phyloP scores from a whole-genome alignment of 2,113 vertebrate genomes.

The Spilogale gracilis region DNA sequence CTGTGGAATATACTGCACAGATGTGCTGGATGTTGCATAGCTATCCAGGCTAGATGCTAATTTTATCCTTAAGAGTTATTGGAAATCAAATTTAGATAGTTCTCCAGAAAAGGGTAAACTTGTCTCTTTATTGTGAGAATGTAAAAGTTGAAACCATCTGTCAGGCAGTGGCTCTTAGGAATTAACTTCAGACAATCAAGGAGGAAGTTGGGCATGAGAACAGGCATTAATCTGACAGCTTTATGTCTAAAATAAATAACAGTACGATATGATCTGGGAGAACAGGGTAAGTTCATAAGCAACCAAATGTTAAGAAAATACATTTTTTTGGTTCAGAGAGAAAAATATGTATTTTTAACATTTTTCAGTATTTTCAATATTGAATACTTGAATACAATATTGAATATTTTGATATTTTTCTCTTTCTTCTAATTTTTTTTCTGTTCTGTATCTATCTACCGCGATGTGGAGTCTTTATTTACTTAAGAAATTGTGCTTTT shows the following conservation, averaged over 20 bases:
- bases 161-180: conserved; percentile 76
- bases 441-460: not conserved
- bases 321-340: conserved; percentile 64
- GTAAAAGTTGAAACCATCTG: conserved; percentile 79
- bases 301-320: conserved; percentile 68
- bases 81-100: conserved; percentile 78
- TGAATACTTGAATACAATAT: not conserved
- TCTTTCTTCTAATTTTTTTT: not conserved
- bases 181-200: conserved; percentile 82
- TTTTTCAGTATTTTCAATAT: not conserved
- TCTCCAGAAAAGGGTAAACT: conserved; percentile 69
- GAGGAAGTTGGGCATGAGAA: conserved; percentile 75
- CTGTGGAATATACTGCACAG: not conserved
- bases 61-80: conserved; percentile 76
- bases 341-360: not conserved
- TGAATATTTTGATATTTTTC: not conserved
- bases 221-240: conserved; percentile 71
- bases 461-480: not conserved
- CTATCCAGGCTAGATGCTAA: conserved; percentile 65
- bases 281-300: conserved; percentile 77
- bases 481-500: not conserved
- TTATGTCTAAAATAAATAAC: conserved; percentile 79
- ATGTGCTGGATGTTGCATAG: conserved; percentile 60
- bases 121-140: conserved; percentile 72
- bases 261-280: conserved; percentile 26